A percentile compares a stretch with the other conserved stretches of the same genome.
These are phyloP conservation scores for Tapirus indicus DNA, from an alignment of 2,797 vertebrate genomes.

Conservation along the genomic window DNA sequence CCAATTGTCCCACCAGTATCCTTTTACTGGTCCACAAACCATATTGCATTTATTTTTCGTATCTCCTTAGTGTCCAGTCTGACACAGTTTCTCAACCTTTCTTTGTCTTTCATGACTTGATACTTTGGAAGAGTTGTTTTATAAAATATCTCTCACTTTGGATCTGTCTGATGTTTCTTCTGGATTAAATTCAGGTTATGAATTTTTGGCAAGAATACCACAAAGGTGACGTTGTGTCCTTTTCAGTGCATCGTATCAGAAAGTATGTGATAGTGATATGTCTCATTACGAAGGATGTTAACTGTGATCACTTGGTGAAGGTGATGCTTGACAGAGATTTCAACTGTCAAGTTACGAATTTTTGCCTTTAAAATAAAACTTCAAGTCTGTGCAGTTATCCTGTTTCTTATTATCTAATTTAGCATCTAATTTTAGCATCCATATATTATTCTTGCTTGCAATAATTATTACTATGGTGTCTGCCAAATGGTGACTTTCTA, in stretches of 20 bases:
- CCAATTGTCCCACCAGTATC: neutral
- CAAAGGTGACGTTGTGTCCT: neutral
- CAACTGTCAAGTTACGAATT: neutral
- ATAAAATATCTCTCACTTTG: neutral
- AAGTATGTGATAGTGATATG: too few species aligned
- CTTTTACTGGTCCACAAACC: neutral
- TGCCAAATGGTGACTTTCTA: neutral
- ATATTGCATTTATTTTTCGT: neutral
- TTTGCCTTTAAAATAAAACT: neutral
- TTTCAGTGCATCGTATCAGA: neutral
- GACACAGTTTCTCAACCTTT: neutral
- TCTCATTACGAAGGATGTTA: neutral
- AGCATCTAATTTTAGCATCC: neutral
- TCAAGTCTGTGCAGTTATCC: neutral
- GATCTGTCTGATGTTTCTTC: neutral
- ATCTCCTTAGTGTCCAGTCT: neutral
- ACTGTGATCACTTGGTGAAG: neutral
- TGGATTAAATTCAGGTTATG: neutral
- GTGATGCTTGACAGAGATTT: neutral
- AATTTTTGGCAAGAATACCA: neutral
- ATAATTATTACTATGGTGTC: neutral
- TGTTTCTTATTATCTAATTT: neutral
- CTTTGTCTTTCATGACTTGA: neutral
- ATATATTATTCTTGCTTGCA: neutral
- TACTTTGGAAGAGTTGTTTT: neutral